Conservation (phyloP, 2,113 vertebrate genomes). For the Microtus oregoni region DNA sequence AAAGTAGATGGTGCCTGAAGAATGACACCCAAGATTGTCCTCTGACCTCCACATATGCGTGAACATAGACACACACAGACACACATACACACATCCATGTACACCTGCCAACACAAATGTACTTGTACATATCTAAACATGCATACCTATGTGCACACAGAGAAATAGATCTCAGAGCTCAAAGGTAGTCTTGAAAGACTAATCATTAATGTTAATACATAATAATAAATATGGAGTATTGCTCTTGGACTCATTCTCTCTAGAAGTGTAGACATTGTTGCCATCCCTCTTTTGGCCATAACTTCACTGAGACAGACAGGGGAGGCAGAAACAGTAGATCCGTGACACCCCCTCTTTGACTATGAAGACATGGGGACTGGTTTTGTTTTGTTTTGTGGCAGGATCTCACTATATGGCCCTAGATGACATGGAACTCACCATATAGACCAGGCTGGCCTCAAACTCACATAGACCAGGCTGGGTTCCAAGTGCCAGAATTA, state of each 20-base stretch:
- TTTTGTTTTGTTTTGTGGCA: not conserved
- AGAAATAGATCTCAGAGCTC: not conserved
- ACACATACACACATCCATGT: too few species aligned
- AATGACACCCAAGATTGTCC: not conserved
- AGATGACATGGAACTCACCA: not conserved
- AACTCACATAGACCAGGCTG: not conserved
- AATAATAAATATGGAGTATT: not conserved
- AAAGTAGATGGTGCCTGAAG: not conserved
- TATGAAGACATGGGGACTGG: not conserved
- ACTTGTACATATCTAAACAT: not conserved
- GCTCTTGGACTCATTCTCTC: not conserved
- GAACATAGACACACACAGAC: too few species aligned
- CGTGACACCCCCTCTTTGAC: not conserved
- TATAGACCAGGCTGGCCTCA: not conserved
- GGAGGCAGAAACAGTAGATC: not conserved
- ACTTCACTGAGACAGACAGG: not conserved
- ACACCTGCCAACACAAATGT: not conserved
- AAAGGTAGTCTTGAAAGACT: conserved; percentile 1
- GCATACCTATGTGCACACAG: not conserved
- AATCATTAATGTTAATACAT: not conserved
- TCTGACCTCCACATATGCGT: not conserved
- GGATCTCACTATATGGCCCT: not conserved
- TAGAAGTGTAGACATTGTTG: not conserved
- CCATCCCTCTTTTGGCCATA: not conserved
- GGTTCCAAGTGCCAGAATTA: not conserved